A percentile compares a stretch with the other conserved stretches of the same genome.
Conservation (phyloP, 2,888 invertebrate genomes). For the Tenthredo scrophulariae region DNA sequence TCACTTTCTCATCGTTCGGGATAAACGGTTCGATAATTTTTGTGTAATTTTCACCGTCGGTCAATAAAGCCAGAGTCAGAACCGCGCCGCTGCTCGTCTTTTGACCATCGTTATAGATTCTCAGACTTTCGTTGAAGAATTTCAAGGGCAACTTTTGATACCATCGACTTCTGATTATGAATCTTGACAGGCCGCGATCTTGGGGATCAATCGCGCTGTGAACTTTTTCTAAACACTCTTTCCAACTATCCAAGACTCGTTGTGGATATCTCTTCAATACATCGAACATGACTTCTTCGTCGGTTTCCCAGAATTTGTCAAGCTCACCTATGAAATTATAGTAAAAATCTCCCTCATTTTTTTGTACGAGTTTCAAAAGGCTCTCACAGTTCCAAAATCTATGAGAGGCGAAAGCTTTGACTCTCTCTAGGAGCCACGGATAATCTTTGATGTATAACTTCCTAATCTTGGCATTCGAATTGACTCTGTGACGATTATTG, state of each 20-base stretch:
- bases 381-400: neutral
- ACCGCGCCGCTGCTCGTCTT: slow-evolving; percentile 32
- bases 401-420: slow-evolving; percentile 49
- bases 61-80: slow-evolving; percentile 62
- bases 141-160: slow-evolving; percentile 2
- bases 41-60: slow-evolving; percentile 62
- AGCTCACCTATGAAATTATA: slow-evolving; percentile 45
- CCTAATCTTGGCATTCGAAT: slow-evolving; percentile 46
- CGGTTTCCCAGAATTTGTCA: neutral
- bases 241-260: slow-evolving; percentile 59
- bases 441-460: slow-evolving; percentile 62
- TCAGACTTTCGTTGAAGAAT: neutral
- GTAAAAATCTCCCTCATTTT: slow-evolving; percentile 61
- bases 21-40: slow-evolving; percentile 63
- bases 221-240: slow-evolving; percentile 57
- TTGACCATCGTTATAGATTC: slow-evolving; percentile 19
- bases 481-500: slow-evolving; percentile 58
- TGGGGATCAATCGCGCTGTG: neutral
- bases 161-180: slow-evolving; percentile 22
- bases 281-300: neutral
- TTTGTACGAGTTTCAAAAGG: neutral
- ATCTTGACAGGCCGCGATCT: slow-evolving; percentile 45
- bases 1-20: slow-evolving; percentile 60
- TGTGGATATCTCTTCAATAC: slow-evolving; percentile 55
- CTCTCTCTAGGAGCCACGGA: slow-evolving; percentile 62